Evolutionary conservation across 2,113 vertebrate species (phyloP), one percentile per base, ranked within the genome.

Genomic region (Ochotona princeps): DNA sequence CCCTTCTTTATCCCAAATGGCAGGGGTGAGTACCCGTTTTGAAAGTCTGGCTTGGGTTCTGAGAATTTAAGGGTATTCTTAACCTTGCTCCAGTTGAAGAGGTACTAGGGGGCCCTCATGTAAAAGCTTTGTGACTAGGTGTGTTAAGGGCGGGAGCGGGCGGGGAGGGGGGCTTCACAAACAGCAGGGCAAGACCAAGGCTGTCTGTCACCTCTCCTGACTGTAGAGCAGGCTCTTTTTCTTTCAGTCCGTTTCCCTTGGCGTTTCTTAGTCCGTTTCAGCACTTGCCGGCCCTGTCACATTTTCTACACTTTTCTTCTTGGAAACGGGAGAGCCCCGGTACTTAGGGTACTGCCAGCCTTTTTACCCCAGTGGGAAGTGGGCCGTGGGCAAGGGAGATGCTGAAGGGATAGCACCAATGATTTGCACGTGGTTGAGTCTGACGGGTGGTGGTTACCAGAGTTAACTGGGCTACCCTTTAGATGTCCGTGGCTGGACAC

Each of bases 21-120:
- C 96, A 83, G 96, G 95, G 96, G 96, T 97, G 93, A 97, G 96
- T 97, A 97, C 67, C 0, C 60, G 9, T 79, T 87, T 65, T 83
- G 83, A 28, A 92, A 90, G 85, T 7, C 47, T 26, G 63, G 13
- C 32, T 61, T 35, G 38, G 17, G 28, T 70, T 84, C 70, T 25
- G 21, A 88, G n/a, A 61, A 54, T 49, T 7, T 7, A 28, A 32
- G 26, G 28, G n/a, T 49, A 25, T 38, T 74, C 61, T 25, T 38
- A n/a, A 32, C 20, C 18, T 14, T 25, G 61, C 47, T 78, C 17
- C 66, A 86, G 6, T 78, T 44, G 30, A 30, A 49, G 32, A 12
- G 54, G 54, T 57, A 57, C 14, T 57, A 17, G 60, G 17, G 54
- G 8, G 17, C 2, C 12, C 5, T 47, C 65, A 61, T 11, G 23